A percentile compares a stretch with the other conserved stretches of the same genome.
These are phyloP conservation scores for Carabus problematicus DNA, from an alignment of 2,888 invertebrate genomes.

Conservation along the genomic window DNA sequence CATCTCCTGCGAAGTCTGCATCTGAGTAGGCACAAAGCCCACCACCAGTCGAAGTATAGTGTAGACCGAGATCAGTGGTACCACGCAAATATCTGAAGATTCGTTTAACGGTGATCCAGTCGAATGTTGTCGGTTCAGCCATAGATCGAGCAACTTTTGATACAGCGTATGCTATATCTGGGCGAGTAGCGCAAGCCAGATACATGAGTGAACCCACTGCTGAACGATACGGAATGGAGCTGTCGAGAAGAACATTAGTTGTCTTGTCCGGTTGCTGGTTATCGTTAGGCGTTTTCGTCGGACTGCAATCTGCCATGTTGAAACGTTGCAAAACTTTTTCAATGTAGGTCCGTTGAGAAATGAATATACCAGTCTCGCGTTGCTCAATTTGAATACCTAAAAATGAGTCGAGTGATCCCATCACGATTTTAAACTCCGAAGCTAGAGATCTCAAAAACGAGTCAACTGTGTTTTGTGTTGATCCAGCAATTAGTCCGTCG, in stretches of 20 bases:
- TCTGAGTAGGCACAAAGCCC: conserved; percentile 43
- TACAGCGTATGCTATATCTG: conserved; percentile 46
- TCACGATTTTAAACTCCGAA: conserved; percentile 33
- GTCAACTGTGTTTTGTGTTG: no score
- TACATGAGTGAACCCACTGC: conserved; percentile 40
- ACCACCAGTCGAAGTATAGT: conserved; percentile 34
- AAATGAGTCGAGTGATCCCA: conserved; percentile 19
- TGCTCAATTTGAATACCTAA: conserved; percentile 46
- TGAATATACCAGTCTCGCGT: conserved; percentile 43
- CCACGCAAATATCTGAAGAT: conserved; percentile 43
- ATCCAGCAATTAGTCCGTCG: no score
- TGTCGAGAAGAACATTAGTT: conserved; percentile 29
- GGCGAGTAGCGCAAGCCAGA: conserved; percentile 46
- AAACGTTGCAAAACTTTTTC: conserved; percentile 44
- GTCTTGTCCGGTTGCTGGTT: conserved; percentile 33
- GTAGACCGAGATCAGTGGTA: conserved; percentile 28
- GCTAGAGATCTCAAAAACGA: conserved; percentile 1
- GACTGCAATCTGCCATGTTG: conserved; percentile 43
- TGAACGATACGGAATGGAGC: conserved; percentile 1
- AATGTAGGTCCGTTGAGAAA: conserved; percentile 44
- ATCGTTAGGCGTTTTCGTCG: conserved; percentile 44
- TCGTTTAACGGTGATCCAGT: conserved; percentile 41
- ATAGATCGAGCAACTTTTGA: conserved; percentile 45
- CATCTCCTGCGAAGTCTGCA: conserved; percentile 43
- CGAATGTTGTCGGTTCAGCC: conserved; percentile 36